These are phyloP conservation scores for Chlorodrepanis virens DNA, from an alignment of 2,113 vertebrate species.

Conservation along the genomic window DNA sequence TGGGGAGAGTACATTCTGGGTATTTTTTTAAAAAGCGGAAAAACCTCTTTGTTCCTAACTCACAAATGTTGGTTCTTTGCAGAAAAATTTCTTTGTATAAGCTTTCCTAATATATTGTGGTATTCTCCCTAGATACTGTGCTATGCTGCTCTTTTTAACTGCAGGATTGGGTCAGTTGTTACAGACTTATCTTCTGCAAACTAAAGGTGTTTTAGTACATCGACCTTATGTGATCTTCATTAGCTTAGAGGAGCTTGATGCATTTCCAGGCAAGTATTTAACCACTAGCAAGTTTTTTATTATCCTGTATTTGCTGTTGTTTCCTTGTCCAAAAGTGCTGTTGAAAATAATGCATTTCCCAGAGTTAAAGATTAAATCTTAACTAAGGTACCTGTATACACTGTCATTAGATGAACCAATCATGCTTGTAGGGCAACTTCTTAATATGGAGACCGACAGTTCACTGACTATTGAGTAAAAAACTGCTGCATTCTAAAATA, in stretches of 20 bases:
- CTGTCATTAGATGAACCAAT: not conserved
- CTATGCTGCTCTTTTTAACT: slow-evolving; percentile 71
- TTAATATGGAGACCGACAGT: not conserved
- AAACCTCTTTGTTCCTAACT: not conserved
- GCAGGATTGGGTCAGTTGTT: slow-evolving; percentile 76
- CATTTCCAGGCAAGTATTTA: slow-evolving; percentile 74
- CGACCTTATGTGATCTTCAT: slow-evolving; percentile 57
- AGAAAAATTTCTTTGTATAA: not conserved
- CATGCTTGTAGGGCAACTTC: not conserved
- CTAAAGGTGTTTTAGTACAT: not conserved
- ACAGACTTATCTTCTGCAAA: slow-evolving; percentile 29
- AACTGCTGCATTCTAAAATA: not conserved
- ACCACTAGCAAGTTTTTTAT: not conserved
- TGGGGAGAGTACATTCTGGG: rapidly evolving
- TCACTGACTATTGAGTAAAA: not conserved
- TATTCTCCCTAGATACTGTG: slow-evolving; percentile 71
- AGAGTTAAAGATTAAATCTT: not conserved
- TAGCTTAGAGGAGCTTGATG: slow-evolving; percentile 49
- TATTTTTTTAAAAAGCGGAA: not conserved
- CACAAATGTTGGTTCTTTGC: not conserved
- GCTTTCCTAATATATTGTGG: not conserved
- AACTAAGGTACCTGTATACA: not conserved
- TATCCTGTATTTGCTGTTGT: not conserved
- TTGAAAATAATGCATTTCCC: not conserved
- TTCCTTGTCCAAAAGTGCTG: not conserved